These are phyloP conservation scores for Aphelinus certus DNA, from an alignment of 1,140 invertebrate species.

Conservation along the genomic window DNA sequence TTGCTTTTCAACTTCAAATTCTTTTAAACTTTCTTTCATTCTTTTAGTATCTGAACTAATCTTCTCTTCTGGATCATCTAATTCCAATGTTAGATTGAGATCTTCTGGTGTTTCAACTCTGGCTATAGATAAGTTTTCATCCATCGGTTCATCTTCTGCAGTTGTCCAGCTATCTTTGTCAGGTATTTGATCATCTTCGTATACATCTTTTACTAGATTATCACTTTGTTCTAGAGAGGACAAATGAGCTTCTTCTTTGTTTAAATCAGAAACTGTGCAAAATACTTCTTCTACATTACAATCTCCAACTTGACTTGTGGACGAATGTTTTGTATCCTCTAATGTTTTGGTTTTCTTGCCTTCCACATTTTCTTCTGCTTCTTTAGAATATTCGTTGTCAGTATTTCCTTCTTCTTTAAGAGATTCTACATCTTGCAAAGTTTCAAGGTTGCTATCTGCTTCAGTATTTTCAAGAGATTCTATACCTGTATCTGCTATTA, in stretches of 20 bases:
- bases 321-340: neutral
- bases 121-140: neutral
- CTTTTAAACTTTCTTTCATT: neutral
- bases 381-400: neutral
- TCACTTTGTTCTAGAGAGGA: neutral
- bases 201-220: neutral
- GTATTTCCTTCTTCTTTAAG: neutral
- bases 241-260: neutral
- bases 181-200: neutral
- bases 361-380: neutral
- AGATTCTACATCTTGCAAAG: slow-evolving; percentile 6
- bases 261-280: neutral
- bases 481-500: slow-evolving; percentile 2
- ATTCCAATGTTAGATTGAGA: slow-evolving; percentile 37
- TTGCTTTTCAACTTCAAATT: neutral
- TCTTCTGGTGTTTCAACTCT: slow-evolving; percentile 30
- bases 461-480: slow-evolving; percentile 3
- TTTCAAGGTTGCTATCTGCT: neutral
- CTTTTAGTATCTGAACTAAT: slow-evolving; percentile 9
- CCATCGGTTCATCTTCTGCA: neutral
- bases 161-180: neutral
- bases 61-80: slow-evolving; percentile 12
- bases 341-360: neutral
- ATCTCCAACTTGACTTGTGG: neutral
- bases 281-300: neutral